phyloP scores from a whole-genome alignment of 1,140 invertebrate genomes.

The Drosophila repletoides region DNA sequence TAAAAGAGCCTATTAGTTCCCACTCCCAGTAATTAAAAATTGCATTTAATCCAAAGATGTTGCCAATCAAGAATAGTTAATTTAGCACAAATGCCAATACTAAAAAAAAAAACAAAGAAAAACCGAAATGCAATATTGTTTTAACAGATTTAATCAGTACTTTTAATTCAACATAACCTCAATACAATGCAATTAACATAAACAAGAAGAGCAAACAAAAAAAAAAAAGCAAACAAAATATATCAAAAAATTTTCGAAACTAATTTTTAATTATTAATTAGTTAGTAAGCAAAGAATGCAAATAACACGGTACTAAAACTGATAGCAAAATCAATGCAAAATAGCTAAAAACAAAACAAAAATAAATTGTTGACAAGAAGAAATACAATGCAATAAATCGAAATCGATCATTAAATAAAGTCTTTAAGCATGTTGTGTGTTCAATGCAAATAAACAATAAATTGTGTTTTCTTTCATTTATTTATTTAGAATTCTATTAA shows the following conservation, averaged over 20 bases:
- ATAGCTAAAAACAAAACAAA: constrained; percentile 29
- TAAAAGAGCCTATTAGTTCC: too few relatives aligned
- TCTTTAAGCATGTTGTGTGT: constrained; percentile 79
- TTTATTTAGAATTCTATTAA: neutral
- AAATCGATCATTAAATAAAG: constrained; percentile 78
- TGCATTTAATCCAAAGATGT: constrained; percentile 75
- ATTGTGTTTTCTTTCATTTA: constrained; percentile 10
- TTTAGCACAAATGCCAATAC: constrained; percentile 17
- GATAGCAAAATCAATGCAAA: constrained; percentile 3
- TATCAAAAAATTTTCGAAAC: constrained; percentile 59
- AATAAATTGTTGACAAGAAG: constrained; percentile 56
- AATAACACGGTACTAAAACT: constrained; percentile 51
- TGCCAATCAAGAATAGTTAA: constrained; percentile 57
- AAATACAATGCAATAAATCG: constrained; percentile 71
- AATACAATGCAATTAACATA: constrained; percentile 28
- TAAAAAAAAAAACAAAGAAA: constrained; percentile 5
- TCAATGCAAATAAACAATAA: constrained; percentile 65
- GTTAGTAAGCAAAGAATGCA: constrained; percentile 61
- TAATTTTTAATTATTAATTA: constrained; percentile 74
- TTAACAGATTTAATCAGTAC: constrained; percentile 17
- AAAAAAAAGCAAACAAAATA: constrained; percentile 13
- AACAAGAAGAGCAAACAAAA: constrained; percentile 27
- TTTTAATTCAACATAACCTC: constrained; percentile 40
- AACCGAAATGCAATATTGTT: constrained; percentile 39
- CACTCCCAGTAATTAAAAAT: constrained; percentile 57